Base-by-base conservation (phyloP, 1,140 invertebrate species). In the Drosophila sproati region DNA sequence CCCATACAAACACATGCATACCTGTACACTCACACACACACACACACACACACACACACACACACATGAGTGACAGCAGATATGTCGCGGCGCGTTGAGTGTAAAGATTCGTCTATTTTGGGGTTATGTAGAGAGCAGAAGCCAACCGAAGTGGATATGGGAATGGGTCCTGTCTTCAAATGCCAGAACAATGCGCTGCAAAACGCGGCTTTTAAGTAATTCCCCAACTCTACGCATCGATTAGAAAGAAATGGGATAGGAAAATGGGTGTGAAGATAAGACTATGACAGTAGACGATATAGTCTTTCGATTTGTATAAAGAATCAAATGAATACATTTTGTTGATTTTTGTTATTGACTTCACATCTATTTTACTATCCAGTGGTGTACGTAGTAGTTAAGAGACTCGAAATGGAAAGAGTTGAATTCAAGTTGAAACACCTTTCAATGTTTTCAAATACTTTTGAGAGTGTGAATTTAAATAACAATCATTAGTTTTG, bases 11-110 rank as follows among this genome's bases (percentile, higher is more conserved):
- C 20, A 20, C 20, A 20, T 20, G 20, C 20, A 20, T 20, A 20
- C 20, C 20, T 20, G 20, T 52, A 41, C 10, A 10, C 35, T 12
- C 43, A 34, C 41, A n/a, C 35, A 56, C 29, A 48, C 41, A 2
- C 29, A 12, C 41, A 32, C 10, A 32, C 61, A 72, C 35, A 34
- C 32, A 55, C 3, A 39, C 12, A 47, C 20, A 74, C 7, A 47
- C 47, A 70, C 54, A 62, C 57, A 45, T 71, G 68, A 70, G 57
- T 61, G 71, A 74, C 72, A 74, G 47, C 51, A 54, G 68, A 71
- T 59, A 59, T 64, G 68, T 75, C 67, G 73, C 67, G 47, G 54
- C 52, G 67, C 71, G 67, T 64, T 75, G 73, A 75, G 60, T 71
- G 73, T 63, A 35, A 62, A 56, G 67, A 62, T 67, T 56, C 64